These are phyloP conservation scores for Archocentrus centrarchus DNA, from an alignment of 2,113 vertebrate genomes.

Conservation along the genomic window DNA sequence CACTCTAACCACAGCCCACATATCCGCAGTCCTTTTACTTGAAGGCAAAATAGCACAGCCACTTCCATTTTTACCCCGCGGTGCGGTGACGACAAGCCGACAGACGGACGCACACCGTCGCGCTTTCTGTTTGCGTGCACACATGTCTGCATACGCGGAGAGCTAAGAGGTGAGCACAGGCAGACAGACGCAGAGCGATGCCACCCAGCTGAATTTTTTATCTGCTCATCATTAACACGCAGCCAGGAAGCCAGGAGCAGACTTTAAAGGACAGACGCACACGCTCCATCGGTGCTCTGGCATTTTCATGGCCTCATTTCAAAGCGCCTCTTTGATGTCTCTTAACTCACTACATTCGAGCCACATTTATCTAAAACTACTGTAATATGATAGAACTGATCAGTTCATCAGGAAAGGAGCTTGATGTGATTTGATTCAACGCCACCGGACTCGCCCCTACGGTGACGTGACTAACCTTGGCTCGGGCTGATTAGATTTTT, in stretches of 20 bases:
- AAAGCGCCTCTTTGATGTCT: slow-evolving; percentile 69
- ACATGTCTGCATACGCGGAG: slow-evolving; percentile 13
- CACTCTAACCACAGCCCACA: slow-evolving; percentile 42
- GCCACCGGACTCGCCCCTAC: slow-evolving; percentile 19
- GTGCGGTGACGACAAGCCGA: background rate
- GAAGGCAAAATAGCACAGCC: slow-evolving; percentile 29
- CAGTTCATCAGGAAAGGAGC: slow-evolving; percentile 46
- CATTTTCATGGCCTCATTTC: slow-evolving; percentile 69
- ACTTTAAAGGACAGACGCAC: slow-evolving; percentile 68
- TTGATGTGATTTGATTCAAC: slow-evolving; percentile 31
- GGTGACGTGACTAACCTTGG: slow-evolving; percentile 47
- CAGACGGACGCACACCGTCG: background rate
- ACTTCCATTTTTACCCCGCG: slow-evolving; percentile 2
- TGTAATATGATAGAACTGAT: slow-evolving; percentile 39
- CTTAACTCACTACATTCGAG: slow-evolving; percentile 44
- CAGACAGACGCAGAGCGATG: slow-evolving; percentile 46
- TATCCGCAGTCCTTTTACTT: slow-evolving; percentile 19
- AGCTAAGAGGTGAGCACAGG: slow-evolving; percentile 4
- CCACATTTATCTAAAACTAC: slow-evolving; percentile 63
- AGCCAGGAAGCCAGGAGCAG: slow-evolving; percentile 65
- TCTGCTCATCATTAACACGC: slow-evolving; percentile 77
- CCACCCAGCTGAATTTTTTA: slow-evolving; percentile 74
- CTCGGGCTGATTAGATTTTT: slow-evolving; percentile 37
- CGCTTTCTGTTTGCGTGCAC: slow-evolving; percentile 8
- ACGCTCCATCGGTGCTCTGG: slow-evolving; percentile 55